Base-by-base conservation (phyloP, 2,113 vertebrate species). In the Seriola aureovittata region DNA sequence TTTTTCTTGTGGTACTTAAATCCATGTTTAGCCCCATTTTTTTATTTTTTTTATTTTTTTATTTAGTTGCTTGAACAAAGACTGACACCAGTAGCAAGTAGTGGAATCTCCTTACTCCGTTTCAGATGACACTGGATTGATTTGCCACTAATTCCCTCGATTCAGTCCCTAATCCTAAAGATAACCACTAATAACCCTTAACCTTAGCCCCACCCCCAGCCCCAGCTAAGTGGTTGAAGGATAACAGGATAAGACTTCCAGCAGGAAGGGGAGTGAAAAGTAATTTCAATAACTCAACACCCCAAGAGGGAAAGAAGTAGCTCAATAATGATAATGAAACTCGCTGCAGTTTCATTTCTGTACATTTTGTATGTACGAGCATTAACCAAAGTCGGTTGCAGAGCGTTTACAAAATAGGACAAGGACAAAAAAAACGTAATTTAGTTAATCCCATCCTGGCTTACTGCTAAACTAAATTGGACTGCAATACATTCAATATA, bases 371-470 rank as follows among this genome's bases (percentile, higher is more conserved):
- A 52, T 54, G 40, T 34, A 60, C 11, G 65, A 3, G 60, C 29
- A 34, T 81, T 44, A 17, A 6, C 21, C 7, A 8, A 21, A 44
- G 55, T 44, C 11, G n/a, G 52, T 14, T 57, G 40, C 64, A 64
- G 73, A 76, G 55, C 32, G 69, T 50, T 34, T 58, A 40, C 46
- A 81, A 75, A 29, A 78, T 25, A 81, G 36, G 65, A 82, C 52
- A 77, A 74, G 42, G 78, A 55, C 69, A 75, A 5, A 65, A 40
- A 40, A 23, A 58, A 12, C 60, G 19, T 38, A 68, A 75, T 62
- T 46, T 68, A 23, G 42, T 62, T 78, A 74, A 81, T 85, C 84
- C 82, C 60, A 74, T 80, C 60, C 68, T 34, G 64, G 57, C 21
- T 81, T 80, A 73, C 23, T 64, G 75, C 60, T 67, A 63, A 44